Base-by-base conservation (phyloP, 2,113 vertebrate species). In the Neotragus moschatus region DNA sequence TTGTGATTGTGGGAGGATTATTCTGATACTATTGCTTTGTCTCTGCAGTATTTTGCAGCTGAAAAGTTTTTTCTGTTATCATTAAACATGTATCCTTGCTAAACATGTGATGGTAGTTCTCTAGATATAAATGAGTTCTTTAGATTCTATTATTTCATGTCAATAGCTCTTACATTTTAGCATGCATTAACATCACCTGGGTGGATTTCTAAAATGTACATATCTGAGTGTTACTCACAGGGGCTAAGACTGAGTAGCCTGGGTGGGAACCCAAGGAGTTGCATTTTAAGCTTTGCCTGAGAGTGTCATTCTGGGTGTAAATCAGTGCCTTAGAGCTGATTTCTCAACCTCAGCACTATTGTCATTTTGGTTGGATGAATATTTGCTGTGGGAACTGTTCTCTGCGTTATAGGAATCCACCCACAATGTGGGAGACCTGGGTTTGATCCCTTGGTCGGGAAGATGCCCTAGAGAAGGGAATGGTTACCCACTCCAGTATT, bases 21-120 rank as follows among this genome's bases (percentile, higher is more conserved):
- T 94, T 89, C 73, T 79, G 61, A 96, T 94, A 60, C 30, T 47
- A 61, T 55, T 82, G 88, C 77, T 97, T 97, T 84, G 91, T 47
- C 55, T 88, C 21, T 79, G 33, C 33, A 56, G 33, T 84, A 53
- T 93, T 96, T 95, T 93, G 30, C 58, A 77, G 53, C 33, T 55
- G 84, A 70, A 79, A 97, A 89, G 17, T 49, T 93, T 87, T 85
- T 12, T 77, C 75, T 94, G 23, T 94, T 91, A 56, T 81, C 51
- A 84, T 25, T 89, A 43, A 91, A 30, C 25, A 88, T 43, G 26
- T 49, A 61, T 45, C 17, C 45, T 85, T 92, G 47, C 66, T 88
- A 56, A 96, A 16, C 26, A 55, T 39, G 21, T 70, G 77, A 11
- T 73, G 60, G 49, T 36, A 45, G 39, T 70, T 97, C 47, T 88